phyloP scores from a whole-genome alignment of 2,113 vertebrate genomes.

The Solea solea region DNA sequence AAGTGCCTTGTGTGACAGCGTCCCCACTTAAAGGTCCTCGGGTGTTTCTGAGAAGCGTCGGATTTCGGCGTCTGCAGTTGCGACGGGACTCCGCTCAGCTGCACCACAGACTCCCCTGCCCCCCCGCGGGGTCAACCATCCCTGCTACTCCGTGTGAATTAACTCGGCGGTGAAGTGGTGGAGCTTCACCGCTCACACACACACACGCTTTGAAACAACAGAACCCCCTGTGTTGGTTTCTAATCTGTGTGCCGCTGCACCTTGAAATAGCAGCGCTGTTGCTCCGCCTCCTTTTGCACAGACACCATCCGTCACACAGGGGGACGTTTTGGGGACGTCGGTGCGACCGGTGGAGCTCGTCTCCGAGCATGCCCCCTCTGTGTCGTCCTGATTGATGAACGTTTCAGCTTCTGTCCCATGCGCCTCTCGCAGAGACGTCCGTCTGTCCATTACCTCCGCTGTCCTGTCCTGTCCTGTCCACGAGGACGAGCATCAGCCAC shows the following conservation, averaged over 20 bases:
- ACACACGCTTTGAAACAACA: slow-evolving; percentile 65
- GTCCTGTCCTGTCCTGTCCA: slow-evolving; percentile 27
- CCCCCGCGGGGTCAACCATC: slow-evolving; percentile 62
- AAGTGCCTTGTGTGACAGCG: slow-evolving; percentile 89
- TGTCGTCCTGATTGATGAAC: slow-evolving; percentile 85
- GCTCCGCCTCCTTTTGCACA: slow-evolving; percentile 30
- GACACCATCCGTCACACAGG: slow-evolving; percentile 56
- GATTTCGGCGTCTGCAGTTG: slow-evolving; percentile 45
- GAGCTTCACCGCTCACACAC: slow-evolving; percentile 31
- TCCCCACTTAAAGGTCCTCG: slow-evolving; percentile 78
- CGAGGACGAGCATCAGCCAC: slow-evolving; percentile 47
- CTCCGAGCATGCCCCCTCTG: slow-evolving; percentile 79
- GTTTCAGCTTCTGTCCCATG: slow-evolving; percentile 72
- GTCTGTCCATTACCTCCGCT: slow-evolving; percentile 52
- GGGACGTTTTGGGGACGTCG: slow-evolving; percentile 71
- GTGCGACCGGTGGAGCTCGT: slow-evolving; percentile 55
- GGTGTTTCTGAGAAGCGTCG: slow-evolving; percentile 69
- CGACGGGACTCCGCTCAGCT: slow-evolving; percentile 76
- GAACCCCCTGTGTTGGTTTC: slow-evolving; percentile 35
- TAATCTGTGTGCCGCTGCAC: slow-evolving; percentile 80
- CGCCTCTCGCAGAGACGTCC: slow-evolving; percentile 65
- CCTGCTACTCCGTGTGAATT: slow-evolving; percentile 57
- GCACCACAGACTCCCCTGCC: neutral
- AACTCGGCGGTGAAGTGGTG: slow-evolving; percentile 42
- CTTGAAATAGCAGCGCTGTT: slow-evolving; percentile 55